Evolutionary conservation across 2,113 vertebrate species (phyloP), one percentile per base, ranked within the genome.

Genomic region (Hymenochirus boettgeri): DNA sequence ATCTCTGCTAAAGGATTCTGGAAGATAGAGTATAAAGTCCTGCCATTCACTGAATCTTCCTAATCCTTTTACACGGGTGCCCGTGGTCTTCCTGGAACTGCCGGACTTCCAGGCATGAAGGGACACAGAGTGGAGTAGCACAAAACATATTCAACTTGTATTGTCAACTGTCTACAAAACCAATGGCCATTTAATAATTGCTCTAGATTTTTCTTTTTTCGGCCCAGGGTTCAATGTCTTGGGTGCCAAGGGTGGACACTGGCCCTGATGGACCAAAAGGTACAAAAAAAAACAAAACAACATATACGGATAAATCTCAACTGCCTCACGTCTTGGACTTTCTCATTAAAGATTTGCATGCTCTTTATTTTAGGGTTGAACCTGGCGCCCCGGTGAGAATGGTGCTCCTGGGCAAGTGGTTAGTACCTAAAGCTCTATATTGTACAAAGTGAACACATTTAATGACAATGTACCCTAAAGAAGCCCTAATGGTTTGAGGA

Each of bases 191-290:
- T 22, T 42, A 15, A 1, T 42, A n/a, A 42, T n/a, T 42, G 5
- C 13, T 42, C 7, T n/a, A n/a, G n/a, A n/a, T 55, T 27, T 22
- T n/a, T 58, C 1, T 60, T 62, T 76, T 1, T 55, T 69, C 56
- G 25, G n/a, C 58, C 75, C 98, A 95, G 96, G 96, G 35, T 99
- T 96, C 90, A 89, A 85, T 1, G 96, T 86, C 79, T 98, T 81
- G 96, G 95, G 96, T 83, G 83, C 92, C 69, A 99, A 98, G 88
- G 96, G 96, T 84, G n/a, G 95, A 99, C 25, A 1, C 70, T 0
- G 96, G 96, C 74, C 90, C 91, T 33, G 92, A 94, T 78, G 96
- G 96, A 29, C 96, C 95, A n/a, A 70, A 99, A 99, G 95, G 96
- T 97, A 75, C 74, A 70, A 69, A 45, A 48, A 0, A 5, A 11